Base-by-base conservation (phyloP, 1,140 invertebrate genomes). In the Pogonognathellus flavescens region DNA sequence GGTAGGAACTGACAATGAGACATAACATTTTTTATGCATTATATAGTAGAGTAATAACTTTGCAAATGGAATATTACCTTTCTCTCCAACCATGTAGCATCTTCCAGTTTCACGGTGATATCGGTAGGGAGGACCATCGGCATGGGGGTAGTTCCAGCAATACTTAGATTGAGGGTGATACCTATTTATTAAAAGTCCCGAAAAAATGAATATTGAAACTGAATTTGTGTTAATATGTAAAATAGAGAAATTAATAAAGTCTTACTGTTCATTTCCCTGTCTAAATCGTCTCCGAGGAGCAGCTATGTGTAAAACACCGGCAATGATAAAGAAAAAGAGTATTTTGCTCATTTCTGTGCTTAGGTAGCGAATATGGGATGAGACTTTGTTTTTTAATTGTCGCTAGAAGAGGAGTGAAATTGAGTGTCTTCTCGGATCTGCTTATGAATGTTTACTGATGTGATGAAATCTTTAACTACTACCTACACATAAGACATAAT, bases 81-180 rank as follows among this genome's bases (percentile, higher is more conserved):
- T 86, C 60, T 70, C 50, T 16, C 85, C 85, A 1, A 86, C 82
- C 20, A 59, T 22, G 50, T 86, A 84, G 55, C 85, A 86, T n/a
- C 72, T 41, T 55, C 76, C 55, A 6, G 85, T 86, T 16, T 86
- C 82, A 18, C 70, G 18, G 41, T 86, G 82, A 55, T 59, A 84
- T 53, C 85, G 72, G 41, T 62, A 83, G 1, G 82, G 82, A 18
- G 13, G 57, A 0, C 82, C 59, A 60, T 66, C 82, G 31, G 55
- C 20, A 1, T 18, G 0, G 2, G 80, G 80, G 22, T 31, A 55
- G 16, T 81, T 57, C 10, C 18, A 52, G 31, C 80, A 81, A 11
- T 31, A 81, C n/a, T 7, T 13, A 6, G 80, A 81, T 20, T 41
- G 31, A 41, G 6, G 31, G 6, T 41, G 80, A 49, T 50, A 76